Base-by-base conservation (phyloP, 1,140 invertebrate genomes). In the Heliothis subflexa region DNA sequence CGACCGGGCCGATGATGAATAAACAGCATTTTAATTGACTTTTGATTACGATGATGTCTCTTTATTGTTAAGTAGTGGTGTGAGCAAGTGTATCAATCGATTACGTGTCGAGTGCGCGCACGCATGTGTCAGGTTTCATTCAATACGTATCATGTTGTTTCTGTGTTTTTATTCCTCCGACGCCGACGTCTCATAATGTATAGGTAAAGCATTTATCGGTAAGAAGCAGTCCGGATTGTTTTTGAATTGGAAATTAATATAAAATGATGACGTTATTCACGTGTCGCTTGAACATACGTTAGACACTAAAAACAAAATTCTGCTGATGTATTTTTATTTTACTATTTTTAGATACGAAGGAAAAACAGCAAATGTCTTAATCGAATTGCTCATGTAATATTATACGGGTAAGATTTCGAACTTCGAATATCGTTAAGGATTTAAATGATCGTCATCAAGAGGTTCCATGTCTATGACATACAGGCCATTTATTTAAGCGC, bases 11-110 rank as follows among this genome's bases (percentile, higher is more conserved):
- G 81, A 83, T 83, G 89, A 93, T 91, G 89, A 93, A 93, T 91
- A 92, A 92, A 93, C 89, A 91, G 87, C 87, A 86, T 86, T 92
- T 90, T 94, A 94, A 94, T 94, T 93, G 92, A 93, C 88, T 94
- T 92, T 92, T 89, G 89, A 91, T 92, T 91, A 88, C 84, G 82
- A 78, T 83, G 82, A 88, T 92, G 90, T 93, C 89, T 89, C 88
- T 89, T 90, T 85, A 86, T 91, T 85, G 88, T 91, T 89, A 89
- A 86, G 81, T 87, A 81, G 81, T 79, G 59, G 78, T 72, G 72
- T 77, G 45, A 64, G 82, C 81, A 85, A 84, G 76, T 86, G 78
- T 83, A 83, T 71, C 85, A 87, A 88, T 87, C 85, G 83, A 89
- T 89, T 92, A 86, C 81, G 80, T 52, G 75, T 75, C 80, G 14